Base-by-base conservation (phyloP, 2,797 vertebrate species). In the Aldrovandia affinis region DNA sequence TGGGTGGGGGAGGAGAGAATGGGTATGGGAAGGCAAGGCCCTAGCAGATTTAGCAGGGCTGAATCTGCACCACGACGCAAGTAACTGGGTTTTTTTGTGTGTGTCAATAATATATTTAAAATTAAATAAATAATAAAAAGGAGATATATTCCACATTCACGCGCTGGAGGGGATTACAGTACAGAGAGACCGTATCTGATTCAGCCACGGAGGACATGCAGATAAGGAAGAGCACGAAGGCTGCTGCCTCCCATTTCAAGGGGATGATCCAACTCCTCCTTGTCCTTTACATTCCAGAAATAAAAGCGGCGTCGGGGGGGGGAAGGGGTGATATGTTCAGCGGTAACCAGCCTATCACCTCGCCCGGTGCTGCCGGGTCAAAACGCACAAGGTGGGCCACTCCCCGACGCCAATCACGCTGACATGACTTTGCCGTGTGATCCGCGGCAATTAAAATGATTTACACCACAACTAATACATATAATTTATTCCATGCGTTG, bases 381-480 rank as follows among this genome's bases (percentile, higher is more conserved):
- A 63, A 39, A 81, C 36, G 5, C 75, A 54, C 47, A 79, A 20
- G 77, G 50, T 54, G n/a, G n/a, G 77, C 47, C 47, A 52, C 77
- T 9, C 77, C 28, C 77, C 25, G 30, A 57, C 59, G 73, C 39
- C 73, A 81, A 82, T 83, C 42, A 55, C 59, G 77, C 82, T 80
- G 77, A 85, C 84, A 80, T 83, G 83, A 81, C 86, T 84, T 55
- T 61, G 81, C 75, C 47, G 30, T 84, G 78, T 28, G 83, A 84
- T 68, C 59, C 78, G 28, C 65, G 36, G 78, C 78, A 77, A 83
- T 86, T 57, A 83, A 86, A 80, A 28, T 77, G 65, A 84, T 84
- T 80, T 80, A 84, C 44, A 55, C 22, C 54, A 25, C 36, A 80
- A 61, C 68, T 81, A 81, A 83, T 86, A 61, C 30, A 68, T 70